Conservation (phyloP, 1,140 invertebrate species). For the Mactra quadrangularis region DNA sequence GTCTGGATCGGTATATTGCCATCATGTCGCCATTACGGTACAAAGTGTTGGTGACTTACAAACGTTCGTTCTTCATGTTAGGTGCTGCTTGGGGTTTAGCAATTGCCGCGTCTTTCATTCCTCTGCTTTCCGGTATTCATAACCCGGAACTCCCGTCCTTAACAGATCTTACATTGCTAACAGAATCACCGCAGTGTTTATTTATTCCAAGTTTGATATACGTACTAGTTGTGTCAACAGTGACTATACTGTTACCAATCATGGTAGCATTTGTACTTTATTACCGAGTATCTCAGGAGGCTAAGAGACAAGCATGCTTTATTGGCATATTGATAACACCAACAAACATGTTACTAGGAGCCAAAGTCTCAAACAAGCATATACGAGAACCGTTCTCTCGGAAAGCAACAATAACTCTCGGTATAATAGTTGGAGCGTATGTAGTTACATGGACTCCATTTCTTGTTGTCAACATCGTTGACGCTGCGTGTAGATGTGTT, state of each 20-base stretch:
- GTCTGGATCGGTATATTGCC: constrained; percentile 98
- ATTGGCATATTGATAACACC: constrained; percentile 74
- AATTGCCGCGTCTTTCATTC: constrained; percentile 97
- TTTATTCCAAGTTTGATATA: constrained; percentile 76
- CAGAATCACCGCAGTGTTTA: constrained; percentile 71
- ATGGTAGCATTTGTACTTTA: constrained; percentile 77
- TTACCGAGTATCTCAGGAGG: constrained; percentile 78
- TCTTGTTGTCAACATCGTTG: constrained; percentile 97
- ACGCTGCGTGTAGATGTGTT: constrained; percentile 91
- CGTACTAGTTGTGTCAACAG: constrained; percentile 70
- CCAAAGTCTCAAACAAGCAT: constrained; percentile 74
- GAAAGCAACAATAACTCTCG: constrained; percentile 79
- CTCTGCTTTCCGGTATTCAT: constrained; percentile 96
- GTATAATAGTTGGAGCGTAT: constrained; percentile 88
- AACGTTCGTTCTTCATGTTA: constrained; percentile 92
- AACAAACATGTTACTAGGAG: constrained; percentile 73
- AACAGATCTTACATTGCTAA: constrained; percentile 73
- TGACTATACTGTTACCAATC: constrained; percentile 78
- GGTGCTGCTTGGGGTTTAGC: constrained; percentile 97
- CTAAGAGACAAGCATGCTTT: constrained; percentile 76
- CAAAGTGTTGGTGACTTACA: constrained; percentile 95
- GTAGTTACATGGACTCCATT: constrained; percentile 99
- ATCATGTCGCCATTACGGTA: constrained; percentile 99
- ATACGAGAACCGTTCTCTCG: constrained; percentile 77
- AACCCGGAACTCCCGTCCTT: constrained; percentile 70